phyloP scores from a whole-genome alignment of 2,113 vertebrate species.

The Smithornis capensis region DNA sequence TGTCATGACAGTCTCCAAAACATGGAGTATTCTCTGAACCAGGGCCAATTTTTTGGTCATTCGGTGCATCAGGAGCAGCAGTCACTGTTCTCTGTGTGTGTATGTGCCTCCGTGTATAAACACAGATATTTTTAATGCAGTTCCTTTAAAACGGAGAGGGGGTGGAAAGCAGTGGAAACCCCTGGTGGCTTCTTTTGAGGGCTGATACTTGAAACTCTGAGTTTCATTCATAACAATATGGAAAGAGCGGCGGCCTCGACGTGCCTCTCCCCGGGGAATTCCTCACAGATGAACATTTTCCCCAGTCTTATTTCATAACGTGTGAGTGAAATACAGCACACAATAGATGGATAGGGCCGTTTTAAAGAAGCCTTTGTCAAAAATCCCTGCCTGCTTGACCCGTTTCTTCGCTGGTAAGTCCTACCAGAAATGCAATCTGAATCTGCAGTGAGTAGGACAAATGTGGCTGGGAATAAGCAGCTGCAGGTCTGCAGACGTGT shows the following conservation, averaged over 20 bases:
- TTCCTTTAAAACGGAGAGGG: background rate
- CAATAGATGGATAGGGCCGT: conserved; percentile 26
- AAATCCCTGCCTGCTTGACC: background rate
- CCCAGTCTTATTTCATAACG: conserved; percentile 36
- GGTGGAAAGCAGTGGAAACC: background rate
- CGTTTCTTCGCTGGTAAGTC: background rate
- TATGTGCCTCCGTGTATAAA: background rate
- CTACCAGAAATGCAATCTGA: conserved; percentile 1
- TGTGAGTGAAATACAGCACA: conserved; percentile 65
- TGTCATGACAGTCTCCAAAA: conserved; percentile 57
- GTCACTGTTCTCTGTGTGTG: background rate
- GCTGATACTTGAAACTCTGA: background rate
- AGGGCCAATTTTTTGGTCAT: background rate
- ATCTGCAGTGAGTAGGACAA: background rate
- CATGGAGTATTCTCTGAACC: conserved; percentile 35
- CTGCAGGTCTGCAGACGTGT: conserved; percentile 49
- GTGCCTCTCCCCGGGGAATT: conserved; percentile 12
- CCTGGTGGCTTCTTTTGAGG: background rate
- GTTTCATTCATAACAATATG: background rate
- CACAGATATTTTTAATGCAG: background rate
- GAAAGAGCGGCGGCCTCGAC: background rate
- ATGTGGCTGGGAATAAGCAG: conserved; percentile 28
- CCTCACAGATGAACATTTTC: background rate
- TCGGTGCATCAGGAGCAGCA: background rate
- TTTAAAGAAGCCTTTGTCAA: conserved; percentile 56